These are phyloP conservation scores for Lacerta agilis DNA, from an alignment of 2,797 vertebrate species.

Conservation along the genomic window DNA sequence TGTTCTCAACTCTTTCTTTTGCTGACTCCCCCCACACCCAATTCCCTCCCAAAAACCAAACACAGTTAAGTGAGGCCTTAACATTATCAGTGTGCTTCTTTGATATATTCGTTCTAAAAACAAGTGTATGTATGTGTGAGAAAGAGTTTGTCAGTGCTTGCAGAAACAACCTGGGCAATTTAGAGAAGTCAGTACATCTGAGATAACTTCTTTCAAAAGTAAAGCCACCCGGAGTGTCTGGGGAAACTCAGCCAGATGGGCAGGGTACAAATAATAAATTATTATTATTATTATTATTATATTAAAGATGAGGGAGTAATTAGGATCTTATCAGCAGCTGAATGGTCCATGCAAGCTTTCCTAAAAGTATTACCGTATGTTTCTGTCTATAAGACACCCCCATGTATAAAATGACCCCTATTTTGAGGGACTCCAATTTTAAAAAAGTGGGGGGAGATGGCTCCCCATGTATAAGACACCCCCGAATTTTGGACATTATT, in stretches of 20 bases:
- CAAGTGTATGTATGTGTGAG: background rate
- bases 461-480: too few relatives aligned
- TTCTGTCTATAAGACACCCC: too few relatives aligned
- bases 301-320: background rate
- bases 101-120: background rate
- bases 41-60: background rate
- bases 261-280: too few relatives aligned
- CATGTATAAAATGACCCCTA: too few relatives aligned
- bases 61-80: conserved; percentile 25
- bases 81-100: background rate
- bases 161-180: background rate
- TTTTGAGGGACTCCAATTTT: too few relatives aligned
- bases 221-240: too few relatives aligned
- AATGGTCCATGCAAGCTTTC: background rate
- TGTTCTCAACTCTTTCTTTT: background rate
- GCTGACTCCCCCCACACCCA: background rate
- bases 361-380: background rate
- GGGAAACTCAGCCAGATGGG: too few relatives aligned
- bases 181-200: background rate
- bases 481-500: too few relatives aligned
- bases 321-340: background rate
- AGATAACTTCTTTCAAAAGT: background rate
- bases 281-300: too few relatives aligned
- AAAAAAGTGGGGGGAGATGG: too few relatives aligned
- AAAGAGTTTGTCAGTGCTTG: background rate